Evolutionary conservation across 2,888 invertebrate species (phyloP), one percentile per base, ranked within the genome.

Genomic region (Drosophila nr. medialis): DNA sequence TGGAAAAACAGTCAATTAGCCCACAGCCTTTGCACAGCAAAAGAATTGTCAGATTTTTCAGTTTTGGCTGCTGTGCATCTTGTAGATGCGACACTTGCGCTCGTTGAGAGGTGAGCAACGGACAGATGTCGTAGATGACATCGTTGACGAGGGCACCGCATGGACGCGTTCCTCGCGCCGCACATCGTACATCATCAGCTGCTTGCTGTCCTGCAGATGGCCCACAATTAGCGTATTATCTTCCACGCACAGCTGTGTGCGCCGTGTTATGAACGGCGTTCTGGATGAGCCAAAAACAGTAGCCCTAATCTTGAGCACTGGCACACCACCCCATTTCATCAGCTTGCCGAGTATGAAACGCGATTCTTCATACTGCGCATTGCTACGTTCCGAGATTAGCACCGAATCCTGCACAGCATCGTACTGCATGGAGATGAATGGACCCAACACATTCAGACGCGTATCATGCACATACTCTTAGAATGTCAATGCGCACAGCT

Each of bases 381-480:
- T 95, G 0, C 97, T 95, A 54, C 98, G 94, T 24, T 95, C 95
- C 0, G 97, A 96, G 3, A 97, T 93, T 4, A 98, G 91, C 0
- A 96, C 93, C 64, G 96, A 95, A 54, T 95, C 94, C 0, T 95
- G 94, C 0, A 93, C 93, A 0, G 93, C 91, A 83, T 98, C 96
- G 75, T 96, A 96, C 36, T 94, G 94, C 81, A 97, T 93, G 0
- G 96, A 96, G 76, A 96, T 94, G 86, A 97, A 96, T 0, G 96
- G 96, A 0, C 97, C 97, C 38, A 95, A 95, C 0, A 96, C 87
- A 0, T 95, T 94, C 36, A 96, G 91, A 0, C 90, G 90, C 1
- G 94, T 92, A 0, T 82, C 82, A 15, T 90, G 93, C 50, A 77
- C 77, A n/a, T 93, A 93, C 77, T 95, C 94, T 93, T 96, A 96